Conservation (phyloP, 2,113 vertebrate species). For the Tragulus kanchil region DNA sequence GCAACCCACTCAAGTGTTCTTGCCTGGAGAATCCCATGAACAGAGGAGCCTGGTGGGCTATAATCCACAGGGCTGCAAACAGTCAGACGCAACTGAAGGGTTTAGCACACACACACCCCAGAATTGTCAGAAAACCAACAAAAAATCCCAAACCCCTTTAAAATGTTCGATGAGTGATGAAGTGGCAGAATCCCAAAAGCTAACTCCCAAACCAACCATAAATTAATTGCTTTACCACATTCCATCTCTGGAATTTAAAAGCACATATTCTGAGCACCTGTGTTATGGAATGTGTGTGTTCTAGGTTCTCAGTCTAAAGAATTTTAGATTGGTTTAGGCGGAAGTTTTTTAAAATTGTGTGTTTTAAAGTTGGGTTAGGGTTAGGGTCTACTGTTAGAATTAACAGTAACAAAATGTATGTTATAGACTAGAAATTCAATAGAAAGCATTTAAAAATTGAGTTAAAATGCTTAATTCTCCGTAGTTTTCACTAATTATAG, state of each 20-base stretch:
- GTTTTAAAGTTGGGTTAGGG: too few species aligned
- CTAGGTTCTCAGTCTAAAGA: neutral
- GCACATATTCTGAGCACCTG: slow-evolving; percentile 70
- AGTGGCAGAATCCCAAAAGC: slow-evolving; percentile 80
- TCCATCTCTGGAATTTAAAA: slow-evolving; percentile 79
- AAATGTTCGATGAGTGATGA: slow-evolving; percentile 82
- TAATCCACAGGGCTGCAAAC: neutral
- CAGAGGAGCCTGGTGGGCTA: neutral
- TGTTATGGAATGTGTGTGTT: neutral
- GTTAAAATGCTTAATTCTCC: neutral
- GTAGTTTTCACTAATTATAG: slow-evolving; percentile 6
- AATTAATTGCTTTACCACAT: slow-evolving; percentile 64
- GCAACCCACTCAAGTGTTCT: neutral
- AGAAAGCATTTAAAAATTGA: slow-evolving; percentile 7
- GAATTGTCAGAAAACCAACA: slow-evolving; percentile 76
- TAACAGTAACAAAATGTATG: neutral
- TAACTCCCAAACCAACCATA: slow-evolving; percentile 76
- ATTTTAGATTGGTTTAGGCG: neutral
- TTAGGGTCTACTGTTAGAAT: neutral
- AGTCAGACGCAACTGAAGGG: neutral
- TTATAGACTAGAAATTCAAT: neutral
- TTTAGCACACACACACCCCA: neutral
- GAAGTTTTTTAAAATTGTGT: slow-evolving; percentile 14
- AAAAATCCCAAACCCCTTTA: too few species aligned
- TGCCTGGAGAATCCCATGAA: neutral